Conservation (phyloP, 2,113 vertebrate species). For the Danio rerio region GRCz12tu NC_133184.1:35371001-35371500, state of each 20-base stretch:
- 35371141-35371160: constrained; percentile 31
- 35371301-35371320: too few species aligned
- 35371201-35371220: neutral
- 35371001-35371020: neutral
- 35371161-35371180: constrained; percentile 45
- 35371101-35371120: neutral
- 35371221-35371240: neutral
- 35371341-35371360: too few species aligned
- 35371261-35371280: neutral
- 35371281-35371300: neutral
- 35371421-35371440: too few species aligned
- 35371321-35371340: too few species aligned
- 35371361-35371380: too few species aligned
- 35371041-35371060: neutral
- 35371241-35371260: neutral
- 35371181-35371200: constrained; percentile 2
- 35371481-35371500: too few species aligned
- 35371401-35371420: too few species aligned
- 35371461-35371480: too few species aligned
- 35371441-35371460: too few species aligned
- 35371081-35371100: constrained; percentile 1
- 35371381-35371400: too few species aligned
- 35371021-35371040: neutral
- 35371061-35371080: neutral
- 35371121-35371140: neutral